Conservation (phyloP, 1,140 invertebrate genomes). For the Meloidogyne chitwoodi region DNA sequence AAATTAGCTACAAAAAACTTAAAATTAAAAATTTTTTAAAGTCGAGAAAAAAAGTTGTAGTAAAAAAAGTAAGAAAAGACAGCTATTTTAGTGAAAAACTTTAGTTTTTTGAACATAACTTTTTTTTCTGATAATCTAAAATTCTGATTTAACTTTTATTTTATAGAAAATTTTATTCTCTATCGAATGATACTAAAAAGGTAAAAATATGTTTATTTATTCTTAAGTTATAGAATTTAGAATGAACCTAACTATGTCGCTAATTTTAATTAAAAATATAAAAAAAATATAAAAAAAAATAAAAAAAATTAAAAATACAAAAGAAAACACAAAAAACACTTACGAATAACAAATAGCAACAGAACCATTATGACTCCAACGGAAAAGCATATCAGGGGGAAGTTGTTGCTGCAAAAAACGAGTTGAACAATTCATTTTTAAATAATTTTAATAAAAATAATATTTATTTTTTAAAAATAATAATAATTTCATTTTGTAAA, state of each 20-base stretch:
- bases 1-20: no score
- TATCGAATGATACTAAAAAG: no score
- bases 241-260: background rate
- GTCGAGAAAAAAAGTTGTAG: no score
- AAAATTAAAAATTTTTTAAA: no score
- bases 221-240: no score
- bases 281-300: background rate
- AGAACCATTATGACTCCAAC: constrained; percentile 17
- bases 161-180: no score
- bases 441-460: background rate
- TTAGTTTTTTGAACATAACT: no score
- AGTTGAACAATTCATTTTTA: background rate
- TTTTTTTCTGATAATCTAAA: no score
- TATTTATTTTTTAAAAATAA: background rate
- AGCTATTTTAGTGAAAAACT: no score
- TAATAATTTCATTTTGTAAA: background rate
- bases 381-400: constrained; percentile 10
- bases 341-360: constrained; percentile 13
- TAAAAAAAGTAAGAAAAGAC: no score
- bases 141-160: no score
- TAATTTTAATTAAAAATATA: background rate
- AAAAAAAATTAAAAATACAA: background rate
- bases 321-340: background rate
- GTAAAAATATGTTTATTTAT: no score
- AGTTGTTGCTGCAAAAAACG: background rate